Conservation (phyloP, 23 tunicate species). For the Phallusia fumigata region DNA sequence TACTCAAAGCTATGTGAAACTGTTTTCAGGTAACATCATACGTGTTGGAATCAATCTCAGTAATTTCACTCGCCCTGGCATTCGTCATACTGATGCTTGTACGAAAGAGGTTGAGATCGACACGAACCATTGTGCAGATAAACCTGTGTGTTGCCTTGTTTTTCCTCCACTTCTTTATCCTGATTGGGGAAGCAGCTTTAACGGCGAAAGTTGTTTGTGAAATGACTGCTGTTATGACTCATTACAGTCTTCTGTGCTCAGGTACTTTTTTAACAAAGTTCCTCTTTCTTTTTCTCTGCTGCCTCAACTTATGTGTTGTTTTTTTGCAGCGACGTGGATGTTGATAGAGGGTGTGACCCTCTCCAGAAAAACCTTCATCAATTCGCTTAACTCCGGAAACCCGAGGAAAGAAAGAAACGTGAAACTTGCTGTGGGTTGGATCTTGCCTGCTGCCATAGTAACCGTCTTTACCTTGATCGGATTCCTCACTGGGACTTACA, state of each 20-base stretch:
- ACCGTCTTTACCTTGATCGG: not conserved
- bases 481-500: not conserved
- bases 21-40: conserved; percentile 12
- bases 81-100: conserved; percentile 5
- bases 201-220: not conserved
- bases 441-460: not conserved
- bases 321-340: not conserved
- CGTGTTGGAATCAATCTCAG: conserved; percentile 10
- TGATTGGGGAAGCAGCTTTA: conserved; percentile 9
- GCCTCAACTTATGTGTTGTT: too few relatives aligned
- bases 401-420: not conserved
- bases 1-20: not conserved
- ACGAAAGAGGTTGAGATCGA: conserved; percentile 9
- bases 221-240: not conserved
- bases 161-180: not conserved
- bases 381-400: not conserved
- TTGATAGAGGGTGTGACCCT: not conserved
- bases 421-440: not conserved
- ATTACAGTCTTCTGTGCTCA: not conserved
- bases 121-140: conserved; percentile 27
- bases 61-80: conserved; percentile 3
- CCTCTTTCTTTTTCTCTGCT: too few relatives aligned
- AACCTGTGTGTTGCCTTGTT: conserved; percentile 22
- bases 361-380: not conserved
- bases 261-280: not conserved